phyloP scores from a whole-genome alignment of 2,797 vertebrate species.

The Picus viridis region DNA sequence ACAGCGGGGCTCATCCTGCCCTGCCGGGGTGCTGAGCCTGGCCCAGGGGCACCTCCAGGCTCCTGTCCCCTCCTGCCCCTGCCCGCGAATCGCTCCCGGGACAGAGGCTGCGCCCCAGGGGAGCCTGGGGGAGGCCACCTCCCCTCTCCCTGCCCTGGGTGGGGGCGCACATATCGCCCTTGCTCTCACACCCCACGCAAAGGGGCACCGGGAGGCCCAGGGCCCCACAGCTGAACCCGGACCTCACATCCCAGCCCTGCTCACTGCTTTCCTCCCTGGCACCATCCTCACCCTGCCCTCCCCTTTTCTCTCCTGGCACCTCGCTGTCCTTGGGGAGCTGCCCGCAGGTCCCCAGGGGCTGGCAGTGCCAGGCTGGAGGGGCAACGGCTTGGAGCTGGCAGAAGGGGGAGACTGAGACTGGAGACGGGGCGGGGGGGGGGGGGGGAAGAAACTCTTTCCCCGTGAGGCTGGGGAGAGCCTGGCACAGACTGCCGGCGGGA shows the following conservation, averaged over 20 bases:
- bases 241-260: not conserved
- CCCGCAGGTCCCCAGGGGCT: not conserved
- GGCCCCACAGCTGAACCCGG: not conserved
- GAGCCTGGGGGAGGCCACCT: not conserved
- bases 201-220: no score
- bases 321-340: not conserved
- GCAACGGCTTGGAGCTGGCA: no score
- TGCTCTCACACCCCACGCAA: fast-evolving
- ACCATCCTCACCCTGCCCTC: not conserved
- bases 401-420: no score
- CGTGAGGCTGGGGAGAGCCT: no score
- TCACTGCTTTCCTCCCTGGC: not conserved
- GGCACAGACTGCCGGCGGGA: no score
- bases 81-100: fast-evolving
- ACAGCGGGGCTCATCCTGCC: not conserved
- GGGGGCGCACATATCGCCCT: not conserved
- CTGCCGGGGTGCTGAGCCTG: fast-evolving
- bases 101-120: fast-evolving
- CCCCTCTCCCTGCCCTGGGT: not conserved
- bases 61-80: not conserved
- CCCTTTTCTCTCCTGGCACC: not conserved
- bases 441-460: no score
- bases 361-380: no score
- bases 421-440: no score
- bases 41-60: not conserved